Conservation (phyloP, 2,113 vertebrate genomes). For the Planiliza haematocheilus region DNA sequence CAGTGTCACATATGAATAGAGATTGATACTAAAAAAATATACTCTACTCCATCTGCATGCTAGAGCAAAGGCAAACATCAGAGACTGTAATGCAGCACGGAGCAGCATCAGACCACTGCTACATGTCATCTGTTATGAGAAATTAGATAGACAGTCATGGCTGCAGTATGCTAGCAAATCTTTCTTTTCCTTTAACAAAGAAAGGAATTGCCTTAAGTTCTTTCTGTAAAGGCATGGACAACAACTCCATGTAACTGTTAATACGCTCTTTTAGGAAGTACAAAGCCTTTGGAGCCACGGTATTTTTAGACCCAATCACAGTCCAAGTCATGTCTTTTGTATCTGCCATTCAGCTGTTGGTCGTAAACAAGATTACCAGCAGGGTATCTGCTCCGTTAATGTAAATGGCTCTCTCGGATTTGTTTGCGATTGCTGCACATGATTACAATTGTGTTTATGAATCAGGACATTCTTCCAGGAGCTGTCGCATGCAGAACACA, state of each 20-base stretch:
- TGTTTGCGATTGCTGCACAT: constrained; percentile 42
- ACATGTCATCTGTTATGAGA: background rate
- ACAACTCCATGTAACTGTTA: constrained; percentile 37
- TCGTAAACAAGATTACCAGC: constrained; percentile 53
- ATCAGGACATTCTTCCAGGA: constrained; percentile 27
- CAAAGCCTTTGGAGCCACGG: constrained; percentile 15
- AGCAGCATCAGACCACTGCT: background rate
- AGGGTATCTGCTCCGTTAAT: constrained; percentile 28
- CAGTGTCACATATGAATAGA: constrained; percentile 48
- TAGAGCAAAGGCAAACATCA: background rate
- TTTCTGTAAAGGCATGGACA: constrained; percentile 33
- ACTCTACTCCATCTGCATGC: constrained; percentile 48
- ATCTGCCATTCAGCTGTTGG: constrained; percentile 41
- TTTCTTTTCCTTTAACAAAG: constrained; percentile 25
- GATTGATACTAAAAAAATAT: constrained; percentile 56
- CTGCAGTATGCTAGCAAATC: background rate
- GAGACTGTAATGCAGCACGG: background rate
- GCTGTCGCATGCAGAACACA: constrained; percentile 32
- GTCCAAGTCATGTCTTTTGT: constrained; percentile 36
- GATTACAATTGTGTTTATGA: constrained; percentile 41
- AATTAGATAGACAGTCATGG: constrained; percentile 1
- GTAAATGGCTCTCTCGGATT: constrained; percentile 40
- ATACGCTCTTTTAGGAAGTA: constrained; percentile 21
- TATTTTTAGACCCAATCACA: constrained; percentile 55
- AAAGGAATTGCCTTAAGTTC: constrained; percentile 23